Evolutionary conservation across 2,797 vertebrate genomes (phyloP).

Genomic region (Numenius phaeopus): DNA sequence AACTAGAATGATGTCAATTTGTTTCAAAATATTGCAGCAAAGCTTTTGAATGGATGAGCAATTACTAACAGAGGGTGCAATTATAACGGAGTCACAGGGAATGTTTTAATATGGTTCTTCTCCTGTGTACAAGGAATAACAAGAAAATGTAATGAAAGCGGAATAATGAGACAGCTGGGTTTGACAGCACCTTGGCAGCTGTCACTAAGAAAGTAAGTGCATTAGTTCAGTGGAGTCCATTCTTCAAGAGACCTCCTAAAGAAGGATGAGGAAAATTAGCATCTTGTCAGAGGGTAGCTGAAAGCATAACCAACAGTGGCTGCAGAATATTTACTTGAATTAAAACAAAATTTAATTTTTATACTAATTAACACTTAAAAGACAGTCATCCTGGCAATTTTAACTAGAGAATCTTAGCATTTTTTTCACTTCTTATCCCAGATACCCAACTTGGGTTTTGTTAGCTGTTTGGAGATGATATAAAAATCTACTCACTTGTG

Average conservation of each 20-base stretch:
- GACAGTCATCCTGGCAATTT: constrained; percentile 15
- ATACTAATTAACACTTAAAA: constrained; percentile 50
- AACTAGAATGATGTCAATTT: constrained; percentile 76
- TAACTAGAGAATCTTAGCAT: background rate
- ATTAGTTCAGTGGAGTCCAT: constrained; percentile 16
- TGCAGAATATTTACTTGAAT: constrained; percentile 36
- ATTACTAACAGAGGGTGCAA: constrained; percentile 70
- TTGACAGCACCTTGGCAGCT: constrained; percentile 71
- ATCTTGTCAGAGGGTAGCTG: constrained; percentile 48
- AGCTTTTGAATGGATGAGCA: constrained; percentile 77
- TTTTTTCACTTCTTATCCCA: background rate
- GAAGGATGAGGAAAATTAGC: constrained; percentile 52
- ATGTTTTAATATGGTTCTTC: constrained; percentile 62
- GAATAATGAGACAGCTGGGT: constrained; percentile 69
- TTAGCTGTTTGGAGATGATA: background rate
- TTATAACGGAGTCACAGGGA: constrained; percentile 62
- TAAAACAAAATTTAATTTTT: constrained; percentile 55
- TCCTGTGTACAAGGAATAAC: constrained; percentile 53
- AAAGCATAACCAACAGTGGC: constrained; percentile 1
- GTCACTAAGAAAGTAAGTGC: constrained; percentile 66
- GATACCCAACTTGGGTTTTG: background rate
- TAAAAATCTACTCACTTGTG: background rate
- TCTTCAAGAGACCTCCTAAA: constrained; percentile 50
- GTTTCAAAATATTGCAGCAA: constrained; percentile 80
- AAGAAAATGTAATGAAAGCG: constrained; percentile 66